Conservation (phyloP, 2,113 vertebrate species). For the Galbula dea region DNA sequence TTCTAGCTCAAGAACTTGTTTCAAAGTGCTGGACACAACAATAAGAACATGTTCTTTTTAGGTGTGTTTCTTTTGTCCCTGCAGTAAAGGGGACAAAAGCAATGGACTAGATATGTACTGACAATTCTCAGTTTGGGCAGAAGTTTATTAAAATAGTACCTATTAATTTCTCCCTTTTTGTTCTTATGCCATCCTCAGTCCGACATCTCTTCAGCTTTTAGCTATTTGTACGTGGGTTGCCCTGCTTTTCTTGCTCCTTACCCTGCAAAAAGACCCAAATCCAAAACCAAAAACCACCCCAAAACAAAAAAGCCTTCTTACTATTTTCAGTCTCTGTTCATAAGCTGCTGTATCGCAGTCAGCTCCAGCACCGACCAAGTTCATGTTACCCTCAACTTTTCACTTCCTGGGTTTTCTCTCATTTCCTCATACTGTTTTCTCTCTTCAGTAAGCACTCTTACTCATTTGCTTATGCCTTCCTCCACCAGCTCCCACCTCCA, state of each 20-base stretch:
- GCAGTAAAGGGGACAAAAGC: not conserved
- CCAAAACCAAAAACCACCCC: rapidly evolving
- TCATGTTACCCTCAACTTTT: not conserved
- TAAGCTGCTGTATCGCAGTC: not conserved
- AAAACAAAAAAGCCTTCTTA: not conserved
- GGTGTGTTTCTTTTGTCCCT: not conserved
- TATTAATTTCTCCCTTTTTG: not conserved
- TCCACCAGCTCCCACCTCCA: not conserved
- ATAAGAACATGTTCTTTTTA: not conserved
- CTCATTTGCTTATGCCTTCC: not conserved
- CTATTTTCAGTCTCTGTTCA: not conserved
- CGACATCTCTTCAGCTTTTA: not conserved
- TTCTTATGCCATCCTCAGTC: not conserved
- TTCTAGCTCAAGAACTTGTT: not conserved
- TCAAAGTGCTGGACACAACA: not conserved
- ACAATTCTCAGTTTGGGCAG: not conserved
- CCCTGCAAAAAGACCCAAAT: not conserved
- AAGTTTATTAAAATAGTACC: not conserved
- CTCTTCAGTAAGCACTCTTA: not conserved
- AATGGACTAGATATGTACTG: not conserved
- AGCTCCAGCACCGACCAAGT: not conserved
- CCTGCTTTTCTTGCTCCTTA: not conserved
- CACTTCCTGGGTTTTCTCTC: not conserved
- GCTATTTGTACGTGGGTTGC: not conserved
- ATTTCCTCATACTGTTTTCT: conserved; percentile 19